Evolutionary conservation across 1,140 invertebrate species (phyloP).

Genomic region (Bombyx mori): DNA sequence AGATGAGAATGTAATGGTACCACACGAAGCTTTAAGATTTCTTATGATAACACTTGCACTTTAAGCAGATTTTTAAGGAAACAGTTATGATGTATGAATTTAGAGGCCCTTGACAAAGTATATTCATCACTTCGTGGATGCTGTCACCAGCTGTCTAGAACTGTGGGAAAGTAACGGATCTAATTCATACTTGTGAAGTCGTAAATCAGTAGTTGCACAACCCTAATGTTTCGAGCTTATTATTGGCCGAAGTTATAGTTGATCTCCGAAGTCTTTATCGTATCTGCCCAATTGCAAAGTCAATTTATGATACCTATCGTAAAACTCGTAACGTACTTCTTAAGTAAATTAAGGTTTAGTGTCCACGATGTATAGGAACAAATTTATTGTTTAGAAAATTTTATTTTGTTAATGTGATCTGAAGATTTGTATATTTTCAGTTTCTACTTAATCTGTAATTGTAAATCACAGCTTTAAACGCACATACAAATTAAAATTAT

Average conservation of each 20-base stretch:
- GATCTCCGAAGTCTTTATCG: no score
- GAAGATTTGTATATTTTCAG: constrained; percentile 36
- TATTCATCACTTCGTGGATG: no score
- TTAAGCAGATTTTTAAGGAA: constrained; percentile 58
- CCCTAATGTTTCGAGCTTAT: no score
- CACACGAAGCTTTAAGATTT: constrained; percentile 71
- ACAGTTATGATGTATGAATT: constrained; percentile 11
- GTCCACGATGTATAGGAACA: constrained; percentile 1
- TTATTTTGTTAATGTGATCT: constrained; percentile 66
- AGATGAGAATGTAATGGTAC: constrained; percentile 58
- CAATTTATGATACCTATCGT: constrained; percentile 52
- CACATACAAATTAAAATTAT: constrained; percentile 15
- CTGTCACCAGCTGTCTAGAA: no score
- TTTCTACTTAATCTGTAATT: constrained; percentile 16
- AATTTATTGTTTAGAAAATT: constrained; percentile 46
- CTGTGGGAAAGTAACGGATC: no score
- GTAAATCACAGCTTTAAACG: constrained; percentile 36
- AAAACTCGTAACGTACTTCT: constrained; percentile 39
- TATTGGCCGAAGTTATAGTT: no score
- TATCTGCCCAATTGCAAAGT: constrained; percentile 47
- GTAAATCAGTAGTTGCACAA: no score
- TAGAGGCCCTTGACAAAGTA: no score
- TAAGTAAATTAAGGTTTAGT: constrained; percentile 43
- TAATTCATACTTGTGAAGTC: no score
- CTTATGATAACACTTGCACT: constrained; percentile 69